phyloP scores from a whole-genome alignment of 2,797 vertebrate species.

The Borostomias antarcticus region DNA sequence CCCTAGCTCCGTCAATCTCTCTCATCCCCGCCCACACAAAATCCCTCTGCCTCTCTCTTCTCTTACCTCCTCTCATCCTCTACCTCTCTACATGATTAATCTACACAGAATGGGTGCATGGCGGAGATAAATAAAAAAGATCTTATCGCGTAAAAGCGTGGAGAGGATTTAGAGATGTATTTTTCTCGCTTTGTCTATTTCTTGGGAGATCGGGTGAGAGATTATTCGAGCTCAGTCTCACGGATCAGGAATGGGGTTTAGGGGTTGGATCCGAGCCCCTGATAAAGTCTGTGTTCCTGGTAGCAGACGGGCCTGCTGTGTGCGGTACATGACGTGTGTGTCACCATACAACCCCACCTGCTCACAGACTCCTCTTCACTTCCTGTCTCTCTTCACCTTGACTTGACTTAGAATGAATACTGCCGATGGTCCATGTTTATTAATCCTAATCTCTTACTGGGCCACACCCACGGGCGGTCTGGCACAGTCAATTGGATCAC shows the following conservation, averaged over 20 bases:
- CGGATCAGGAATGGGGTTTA: conserved; percentile 28
- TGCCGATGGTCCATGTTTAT: not conserved
- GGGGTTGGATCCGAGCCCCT: conserved; percentile 20
- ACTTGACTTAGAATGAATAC: not conserved
- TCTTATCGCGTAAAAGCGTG: conserved; percentile 6
- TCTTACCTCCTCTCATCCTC: conserved; percentile 6
- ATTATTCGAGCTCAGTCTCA: conserved; percentile 29
- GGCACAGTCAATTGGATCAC: not conserved
- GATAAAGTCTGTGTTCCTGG: conserved; percentile 11
- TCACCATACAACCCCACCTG: not conserved
- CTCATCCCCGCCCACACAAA: not conserved
- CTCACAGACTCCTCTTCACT: not conserved
- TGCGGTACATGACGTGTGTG: not conserved
- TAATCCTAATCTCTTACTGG: conserved; percentile 6
- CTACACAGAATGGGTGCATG: not conserved
- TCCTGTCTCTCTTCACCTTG: no score
- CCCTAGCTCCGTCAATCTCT: not conserved
- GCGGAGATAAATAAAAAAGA: not conserved
- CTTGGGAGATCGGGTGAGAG: conserved; percentile 22
- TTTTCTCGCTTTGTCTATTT: conserved; percentile 12
- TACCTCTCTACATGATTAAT: not conserved
- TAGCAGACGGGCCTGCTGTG: not conserved
- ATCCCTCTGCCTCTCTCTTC: not conserved
- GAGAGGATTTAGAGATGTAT: conserved; percentile 13
- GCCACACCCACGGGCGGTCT: not conserved